These are phyloP conservation scores for Actenoides hombroni DNA, from an alignment of 2,113 vertebrate species.

Conservation along the genomic window DNA sequence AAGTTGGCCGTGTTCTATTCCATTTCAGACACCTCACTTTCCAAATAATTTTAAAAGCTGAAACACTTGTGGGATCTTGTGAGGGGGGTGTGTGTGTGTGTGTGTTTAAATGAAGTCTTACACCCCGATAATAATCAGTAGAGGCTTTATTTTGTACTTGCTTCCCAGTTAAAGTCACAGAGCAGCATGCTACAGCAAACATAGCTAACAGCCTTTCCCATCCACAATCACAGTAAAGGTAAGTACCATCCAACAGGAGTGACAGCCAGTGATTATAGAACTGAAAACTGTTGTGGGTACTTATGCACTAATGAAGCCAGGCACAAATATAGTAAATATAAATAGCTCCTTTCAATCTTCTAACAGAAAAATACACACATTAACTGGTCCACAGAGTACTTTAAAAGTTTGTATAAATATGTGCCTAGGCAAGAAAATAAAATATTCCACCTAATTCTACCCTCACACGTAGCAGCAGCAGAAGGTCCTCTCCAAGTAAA, in stretches of 20 bases:
- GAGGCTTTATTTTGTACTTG: not conserved
- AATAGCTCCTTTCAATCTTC: conserved; percentile 9
- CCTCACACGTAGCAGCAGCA: not conserved
- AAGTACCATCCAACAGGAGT: not conserved
- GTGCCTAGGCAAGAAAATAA: not conserved
- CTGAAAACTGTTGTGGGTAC: not conserved
- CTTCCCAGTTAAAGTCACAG: not conserved
- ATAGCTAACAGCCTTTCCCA: not conserved
- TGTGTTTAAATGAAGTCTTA: not conserved
- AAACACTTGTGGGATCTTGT: not conserved
- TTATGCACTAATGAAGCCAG: not conserved
- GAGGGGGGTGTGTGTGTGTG: too few relatives aligned
- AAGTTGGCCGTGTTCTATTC: not conserved
- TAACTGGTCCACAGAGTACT: not conserved
- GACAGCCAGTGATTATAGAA: not conserved
- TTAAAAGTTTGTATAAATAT: not conserved
- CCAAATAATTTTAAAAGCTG: not conserved
- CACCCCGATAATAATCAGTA: not conserved
- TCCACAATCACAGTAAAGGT: not conserved
- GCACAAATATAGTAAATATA: not conserved
- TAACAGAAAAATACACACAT: conserved; percentile 12
- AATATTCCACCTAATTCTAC: not conserved
- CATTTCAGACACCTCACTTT: not conserved
- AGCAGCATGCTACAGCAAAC: not conserved
- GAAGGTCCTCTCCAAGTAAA: not conserved